phyloP scores from a whole-genome alignment of 2,113 vertebrate genomes.

The Calyptommatus sinebrachiatus region DNA sequence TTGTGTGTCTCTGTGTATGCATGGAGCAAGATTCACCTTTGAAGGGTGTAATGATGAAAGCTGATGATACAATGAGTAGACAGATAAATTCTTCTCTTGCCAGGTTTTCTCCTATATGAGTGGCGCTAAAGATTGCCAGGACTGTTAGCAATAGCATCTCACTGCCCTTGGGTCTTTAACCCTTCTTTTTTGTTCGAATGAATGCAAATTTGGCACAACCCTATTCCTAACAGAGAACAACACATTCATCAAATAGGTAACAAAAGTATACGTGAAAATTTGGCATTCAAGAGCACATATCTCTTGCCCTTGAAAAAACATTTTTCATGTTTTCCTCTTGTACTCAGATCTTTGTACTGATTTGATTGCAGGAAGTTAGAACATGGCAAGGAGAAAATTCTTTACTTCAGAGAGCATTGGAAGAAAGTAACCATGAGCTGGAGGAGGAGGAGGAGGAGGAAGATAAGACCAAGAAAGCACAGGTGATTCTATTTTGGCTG shows the following conservation, averaged over 20 bases:
- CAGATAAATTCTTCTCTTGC: no score
- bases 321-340: background rate
- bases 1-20: no score
- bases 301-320: slow-evolving; percentile 30
- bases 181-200: no score
- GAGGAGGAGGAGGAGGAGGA: slow-evolving; percentile 77
- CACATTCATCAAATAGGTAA: slow-evolving; percentile 14
- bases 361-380: slow-evolving; percentile 80
- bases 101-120: no score
- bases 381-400: slow-evolving; percentile 84
- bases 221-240: background rate
- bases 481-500: slow-evolving; percentile 58
- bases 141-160: no score
- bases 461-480: slow-evolving; percentile 74
- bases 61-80: no score
- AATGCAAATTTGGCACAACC: no score
- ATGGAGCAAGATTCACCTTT: no score
- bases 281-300: slow-evolving; percentile 5
- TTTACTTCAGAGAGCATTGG: slow-evolving; percentile 72
- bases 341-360: background rate
- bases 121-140: no score
- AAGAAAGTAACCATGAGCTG: slow-evolving; percentile 75
- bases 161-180: no score
- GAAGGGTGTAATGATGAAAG: no score
- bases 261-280: slow-evolving; percentile 6